Conservation (phyloP, 2,888 invertebrate genomes). For the Campaea margaritaria region DNA sequence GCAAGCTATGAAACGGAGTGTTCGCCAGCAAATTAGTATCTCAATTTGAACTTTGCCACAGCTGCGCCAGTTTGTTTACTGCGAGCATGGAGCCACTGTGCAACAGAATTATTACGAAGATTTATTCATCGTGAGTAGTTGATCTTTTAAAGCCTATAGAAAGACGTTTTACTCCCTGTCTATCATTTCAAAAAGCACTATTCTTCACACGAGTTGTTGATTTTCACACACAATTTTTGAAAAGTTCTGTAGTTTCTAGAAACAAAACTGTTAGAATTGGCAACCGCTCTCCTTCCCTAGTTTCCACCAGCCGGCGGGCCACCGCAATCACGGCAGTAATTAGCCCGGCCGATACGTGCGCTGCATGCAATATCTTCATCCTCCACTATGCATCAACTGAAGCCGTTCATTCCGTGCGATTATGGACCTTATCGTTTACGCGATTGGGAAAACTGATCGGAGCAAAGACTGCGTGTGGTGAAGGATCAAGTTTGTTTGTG, state of each 20-base stretch:
- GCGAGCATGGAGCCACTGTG: not conserved
- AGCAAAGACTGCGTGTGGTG: not conserved
- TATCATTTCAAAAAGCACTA: too few species aligned
- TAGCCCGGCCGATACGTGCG: slow-evolving; percentile 55
- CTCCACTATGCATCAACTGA: slow-evolving; percentile 17
- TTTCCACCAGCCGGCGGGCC: not conserved
- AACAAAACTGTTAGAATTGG: not conserved
- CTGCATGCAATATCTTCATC: slow-evolving; percentile 44
- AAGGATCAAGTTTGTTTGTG: slow-evolving; percentile 19
- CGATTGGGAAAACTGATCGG: not conserved
- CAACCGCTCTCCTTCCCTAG: slow-evolving; percentile 15
- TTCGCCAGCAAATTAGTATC: slow-evolving; percentile 29
- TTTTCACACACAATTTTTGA: too few species aligned
- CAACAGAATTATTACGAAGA: not conserved
- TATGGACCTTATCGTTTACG: slow-evolving; percentile 1
- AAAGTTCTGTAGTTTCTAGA: not conserved
- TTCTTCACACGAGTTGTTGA: too few species aligned
- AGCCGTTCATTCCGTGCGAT: slow-evolving; percentile 1
- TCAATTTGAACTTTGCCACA: slow-evolving; percentile 11
- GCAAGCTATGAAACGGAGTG: slow-evolving; percentile 3
- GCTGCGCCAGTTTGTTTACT: slow-evolving; percentile 8
- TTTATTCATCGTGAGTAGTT: not conserved
- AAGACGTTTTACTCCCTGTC: too few species aligned
- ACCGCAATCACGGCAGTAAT: slow-evolving; percentile 59
- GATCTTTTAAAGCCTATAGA: too few species aligned